Evolutionary conservation across 2,888 invertebrate genomes (phyloP).

Genomic region (Timandra comae): DNA sequence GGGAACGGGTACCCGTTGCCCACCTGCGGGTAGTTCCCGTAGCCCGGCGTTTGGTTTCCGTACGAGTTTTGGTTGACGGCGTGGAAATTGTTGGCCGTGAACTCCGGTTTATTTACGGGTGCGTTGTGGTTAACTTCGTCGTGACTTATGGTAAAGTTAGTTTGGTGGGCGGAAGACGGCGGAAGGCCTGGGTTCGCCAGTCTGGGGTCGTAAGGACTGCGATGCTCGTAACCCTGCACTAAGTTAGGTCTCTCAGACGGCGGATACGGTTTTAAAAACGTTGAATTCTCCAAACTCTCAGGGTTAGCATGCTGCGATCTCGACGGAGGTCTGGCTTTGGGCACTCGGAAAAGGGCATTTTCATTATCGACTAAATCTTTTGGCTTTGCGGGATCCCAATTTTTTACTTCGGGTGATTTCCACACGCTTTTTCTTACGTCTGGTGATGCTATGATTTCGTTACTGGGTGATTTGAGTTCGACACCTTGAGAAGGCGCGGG

Average conservation of each 20-base stretch:
- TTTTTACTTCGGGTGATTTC: slow-evolving; percentile 68
- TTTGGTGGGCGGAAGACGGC: slow-evolving; percentile 45
- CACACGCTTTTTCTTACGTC: slow-evolving; percentile 60
- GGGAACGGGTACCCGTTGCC: slow-evolving; percentile 63
- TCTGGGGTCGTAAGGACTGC: slow-evolving; percentile 61
- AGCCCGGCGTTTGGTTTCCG: slow-evolving; percentile 57
- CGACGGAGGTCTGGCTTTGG: slow-evolving; percentile 80
- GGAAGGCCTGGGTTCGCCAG: slow-evolving; percentile 33
- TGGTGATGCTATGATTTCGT: slow-evolving; percentile 36
- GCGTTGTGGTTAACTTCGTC: slow-evolving; percentile 53
- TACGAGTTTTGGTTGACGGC: slow-evolving; percentile 57
- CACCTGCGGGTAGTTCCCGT: slow-evolving; percentile 69
- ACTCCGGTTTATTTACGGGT: slow-evolving; percentile 52
- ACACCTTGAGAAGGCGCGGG: slow-evolving; percentile 54
- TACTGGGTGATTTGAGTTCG: slow-evolving; percentile 61
- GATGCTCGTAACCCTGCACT: slow-evolving; percentile 61
- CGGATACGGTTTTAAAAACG: slow-evolving; percentile 80
- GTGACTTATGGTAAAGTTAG: slow-evolving; percentile 63
- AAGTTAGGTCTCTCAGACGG: slow-evolving; percentile 68
- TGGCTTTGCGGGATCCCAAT: slow-evolving; percentile 60
- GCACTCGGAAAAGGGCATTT: slow-evolving; percentile 78
- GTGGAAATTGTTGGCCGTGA: slow-evolving; percentile 60
- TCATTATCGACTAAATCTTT: slow-evolving; percentile 64
- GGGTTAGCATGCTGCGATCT: slow-evolving; percentile 72
- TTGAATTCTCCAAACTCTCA: slow-evolving; percentile 67